Base-by-base conservation (phyloP, 2,888 invertebrate genomes). In the Chesias legatella region DNA sequence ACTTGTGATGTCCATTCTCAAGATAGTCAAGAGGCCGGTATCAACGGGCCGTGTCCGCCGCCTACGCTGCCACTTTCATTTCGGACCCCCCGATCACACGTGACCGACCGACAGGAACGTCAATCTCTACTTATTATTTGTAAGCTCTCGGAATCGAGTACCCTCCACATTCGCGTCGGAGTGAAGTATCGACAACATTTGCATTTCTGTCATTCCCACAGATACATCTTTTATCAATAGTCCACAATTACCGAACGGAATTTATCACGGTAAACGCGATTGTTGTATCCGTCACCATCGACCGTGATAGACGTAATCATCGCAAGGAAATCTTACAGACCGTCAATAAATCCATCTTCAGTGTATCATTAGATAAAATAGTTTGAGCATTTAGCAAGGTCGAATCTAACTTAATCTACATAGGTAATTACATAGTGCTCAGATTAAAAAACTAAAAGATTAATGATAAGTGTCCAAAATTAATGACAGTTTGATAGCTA, bases 41-140 rank as follows among this genome's bases (percentile, higher is more conserved):
- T 52, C 50, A 50, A 48, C 48, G 49, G 49, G 36, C 42, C 48
- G 23, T 43, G 29, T 48, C 51, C 53, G 42, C 50, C 83, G 77
- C 86, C 84, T 70, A 85, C 86, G 82, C 82, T 74, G 42, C 70
- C 79, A 82, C 85, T 84, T 79, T 77, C 81, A 68, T 79, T 78
- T 83, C 74, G 74, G 68, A 69, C 79, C 76, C 65, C n/a, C 56
- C 70, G 56, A 60, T 52, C 73, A 73, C 75, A 79, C 77, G 77
- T 81, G 79, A 79, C 76, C 70, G 63, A 13, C 62, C 62, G 65
- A 67, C 71, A 66, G 68, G 67, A 73, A 66, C 70, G 68, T 64
- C 64, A 72, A 73, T 77, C 75, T 77, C 76, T 64, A 73, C 57
- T 51, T 63, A 60, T 60, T 59, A 55, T 51, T n/a, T 49, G 46